phyloP scores from a whole-genome alignment of 2,113 vertebrate species.

The Ariopsis seemanni region DNA sequence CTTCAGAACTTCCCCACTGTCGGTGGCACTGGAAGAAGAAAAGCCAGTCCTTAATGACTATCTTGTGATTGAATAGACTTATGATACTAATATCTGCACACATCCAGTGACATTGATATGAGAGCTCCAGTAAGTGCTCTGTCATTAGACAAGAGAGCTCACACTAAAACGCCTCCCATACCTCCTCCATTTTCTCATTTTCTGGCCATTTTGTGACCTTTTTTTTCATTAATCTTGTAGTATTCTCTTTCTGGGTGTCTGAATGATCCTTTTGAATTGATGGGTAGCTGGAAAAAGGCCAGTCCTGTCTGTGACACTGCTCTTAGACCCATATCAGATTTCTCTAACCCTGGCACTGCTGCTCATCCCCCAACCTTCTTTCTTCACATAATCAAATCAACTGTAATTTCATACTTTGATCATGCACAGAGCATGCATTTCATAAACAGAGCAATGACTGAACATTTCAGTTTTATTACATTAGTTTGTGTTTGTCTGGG shows the following conservation, averaged over 20 bases:
- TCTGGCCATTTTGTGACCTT: slow-evolving; percentile 21
- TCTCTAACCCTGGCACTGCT: slow-evolving; percentile 20
- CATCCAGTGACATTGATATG: slow-evolving; percentile 42
- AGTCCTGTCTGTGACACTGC: not conserved
- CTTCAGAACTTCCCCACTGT: not conserved
- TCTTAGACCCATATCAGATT: slow-evolving; percentile 45
- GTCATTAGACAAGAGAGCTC: slow-evolving; percentile 28
- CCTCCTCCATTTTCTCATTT: slow-evolving; percentile 32
- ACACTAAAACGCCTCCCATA: slow-evolving; percentile 12
- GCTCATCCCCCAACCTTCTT: slow-evolving; percentile 29
- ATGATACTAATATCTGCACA: slow-evolving; percentile 13
- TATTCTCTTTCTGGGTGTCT: slow-evolving; percentile 28
- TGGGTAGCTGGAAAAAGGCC: slow-evolving; percentile 41
- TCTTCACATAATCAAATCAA: slow-evolving; percentile 57
- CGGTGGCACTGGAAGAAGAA: not conserved
- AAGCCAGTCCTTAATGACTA: not conserved
- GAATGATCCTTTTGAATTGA: slow-evolving; percentile 42
- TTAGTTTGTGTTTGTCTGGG: slow-evolving; percentile 1
- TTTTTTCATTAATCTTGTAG: slow-evolving; percentile 42
- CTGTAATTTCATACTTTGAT: slow-evolving; percentile 63
- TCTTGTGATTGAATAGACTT: slow-evolving; percentile 15
- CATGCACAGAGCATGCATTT: slow-evolving; percentile 29
- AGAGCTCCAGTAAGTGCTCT: slow-evolving; percentile 30
- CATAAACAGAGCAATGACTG: slow-evolving; percentile 1
- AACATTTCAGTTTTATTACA: not conserved